Evolutionary conservation across 2,113 vertebrate genomes (phyloP).

Genomic region (Thamnophis sirtalis): DNA sequence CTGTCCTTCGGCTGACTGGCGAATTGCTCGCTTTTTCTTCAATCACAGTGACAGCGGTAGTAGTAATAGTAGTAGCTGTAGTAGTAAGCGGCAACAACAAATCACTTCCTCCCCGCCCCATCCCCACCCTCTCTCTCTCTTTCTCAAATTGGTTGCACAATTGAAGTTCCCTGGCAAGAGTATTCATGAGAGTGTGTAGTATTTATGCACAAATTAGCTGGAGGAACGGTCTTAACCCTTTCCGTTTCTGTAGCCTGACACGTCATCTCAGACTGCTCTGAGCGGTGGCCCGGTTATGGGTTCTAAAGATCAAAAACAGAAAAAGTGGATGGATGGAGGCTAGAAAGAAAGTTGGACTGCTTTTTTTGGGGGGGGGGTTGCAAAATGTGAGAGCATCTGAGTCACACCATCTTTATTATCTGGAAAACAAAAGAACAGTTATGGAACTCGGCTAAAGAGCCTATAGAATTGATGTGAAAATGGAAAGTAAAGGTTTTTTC

Average conservation of each 20-base stretch:
- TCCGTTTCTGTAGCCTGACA: constrained; percentile 28
- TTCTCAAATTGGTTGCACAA: constrained; percentile 44
- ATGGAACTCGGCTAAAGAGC: constrained; percentile 27
- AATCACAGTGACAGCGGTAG: constrained; percentile 41
- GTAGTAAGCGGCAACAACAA: constrained; percentile 48
- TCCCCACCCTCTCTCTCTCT: constrained; percentile 8
- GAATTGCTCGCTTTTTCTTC: constrained; percentile 49
- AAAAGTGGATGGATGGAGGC: background rate
- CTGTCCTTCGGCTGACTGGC: background rate
- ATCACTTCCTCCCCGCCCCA: constrained; percentile 56
- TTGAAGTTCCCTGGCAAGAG: constrained; percentile 57
- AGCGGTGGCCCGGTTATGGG: background rate
- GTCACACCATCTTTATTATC: too few species aligned
- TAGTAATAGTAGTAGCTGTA: background rate
- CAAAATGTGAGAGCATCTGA: background rate
- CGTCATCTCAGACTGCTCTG: background rate
- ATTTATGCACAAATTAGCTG: constrained; percentile 47
- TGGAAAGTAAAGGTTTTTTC: background rate
- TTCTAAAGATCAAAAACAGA: background rate
- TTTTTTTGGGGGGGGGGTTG: background rate
- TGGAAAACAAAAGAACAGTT: background rate
- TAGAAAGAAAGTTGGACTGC: background rate
- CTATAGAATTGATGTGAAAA: background rate
- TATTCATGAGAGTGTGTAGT: constrained; percentile 47
- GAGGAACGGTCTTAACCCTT: constrained; percentile 42